Evolutionary conservation across 2,888 invertebrate species (phyloP), one percentile per base, ranked within the genome.

Genomic region (Sthenelais limicola): DNA sequence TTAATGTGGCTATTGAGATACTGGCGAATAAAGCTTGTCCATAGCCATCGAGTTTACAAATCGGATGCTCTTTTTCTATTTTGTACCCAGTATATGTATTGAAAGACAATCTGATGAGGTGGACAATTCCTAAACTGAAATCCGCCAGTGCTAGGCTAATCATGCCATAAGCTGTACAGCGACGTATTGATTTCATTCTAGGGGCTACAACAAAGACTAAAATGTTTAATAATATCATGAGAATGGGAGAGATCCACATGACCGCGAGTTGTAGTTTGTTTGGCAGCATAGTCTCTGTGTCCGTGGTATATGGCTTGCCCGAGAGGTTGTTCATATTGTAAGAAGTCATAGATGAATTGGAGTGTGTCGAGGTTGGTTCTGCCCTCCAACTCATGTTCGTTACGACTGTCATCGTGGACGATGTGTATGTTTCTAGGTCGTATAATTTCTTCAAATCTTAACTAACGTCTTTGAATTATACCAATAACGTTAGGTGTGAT

Each of bases 11-110:
- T 4, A 62, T 62, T 7, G 62, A 62, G 38, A 62, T 62, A 24
- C 62, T 62, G 35, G 62, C 62, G 24, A 62, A 62, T 12, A 62
- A 28, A 21, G 38, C 35, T 28, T 62, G 62, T 9, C 62, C 62
- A 24, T 62, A 62, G 5, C 62, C 62, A n/a, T 62, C 62, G 1
- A 62, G 18, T 9, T 38, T 38, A 26, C 62, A 62, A 7, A 62
- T 21, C 2, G 62, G 38, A 43, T 38, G 21, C 1, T 24, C 24
- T 1, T 21, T 24, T 21, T 35, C 21, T 2, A 62, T 21, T 18
- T 62, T 35, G 21, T 38, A 62, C 9, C 26, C 35, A n/a, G 62
- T 24, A 24, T 38, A 38, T 38, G 35, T 62, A 24, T 62, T 62
- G 62, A 38, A 62, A 26, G 62, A 35, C 62, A 62, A 26, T 35